Conservation (phyloP, 2,113 vertebrate species). For the Chionodraco myersi region DNA sequence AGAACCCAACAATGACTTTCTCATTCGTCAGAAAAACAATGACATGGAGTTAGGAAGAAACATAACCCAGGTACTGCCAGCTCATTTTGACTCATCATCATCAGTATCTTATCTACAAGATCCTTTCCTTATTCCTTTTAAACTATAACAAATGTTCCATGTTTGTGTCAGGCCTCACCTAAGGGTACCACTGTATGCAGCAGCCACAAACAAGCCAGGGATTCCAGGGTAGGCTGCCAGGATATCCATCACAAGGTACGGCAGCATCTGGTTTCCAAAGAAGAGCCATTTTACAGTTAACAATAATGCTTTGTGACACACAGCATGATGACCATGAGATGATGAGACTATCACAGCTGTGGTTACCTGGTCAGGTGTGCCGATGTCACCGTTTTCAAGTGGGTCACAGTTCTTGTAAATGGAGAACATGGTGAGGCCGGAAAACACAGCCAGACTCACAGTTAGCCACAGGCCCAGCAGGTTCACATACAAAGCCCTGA, state of each 20-base stretch:
- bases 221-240: slow-evolving; percentile 89
- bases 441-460: slow-evolving; percentile 82
- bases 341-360: not conserved
- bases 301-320: not conserved
- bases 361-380: slow-evolving; percentile 80
- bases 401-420: slow-evolving; percentile 86
- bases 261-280: slow-evolving; percentile 87
- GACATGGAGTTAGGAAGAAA: not conserved
- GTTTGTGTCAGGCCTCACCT: slow-evolving; percentile 83
- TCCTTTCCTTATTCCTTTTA: not conserved
- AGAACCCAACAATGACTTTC: not conserved
- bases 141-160: not conserved
- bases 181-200: slow-evolving; percentile 95
- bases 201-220: slow-evolving; percentile 96
- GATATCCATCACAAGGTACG: slow-evolving; percentile 95
- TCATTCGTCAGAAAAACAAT: not conserved
- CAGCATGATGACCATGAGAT: not conserved
- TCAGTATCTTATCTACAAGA: not conserved
- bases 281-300: not conserved
- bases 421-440: slow-evolving; percentile 85
- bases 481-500: slow-evolving; percentile 85
- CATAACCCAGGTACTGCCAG: not conserved
- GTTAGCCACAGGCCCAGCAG: slow-evolving; percentile 84
- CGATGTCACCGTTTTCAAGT: slow-evolving; percentile 72
- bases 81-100: not conserved